Base-by-base conservation (phyloP, 1,140 invertebrate genomes). In the Aphis gossypii region DNA sequence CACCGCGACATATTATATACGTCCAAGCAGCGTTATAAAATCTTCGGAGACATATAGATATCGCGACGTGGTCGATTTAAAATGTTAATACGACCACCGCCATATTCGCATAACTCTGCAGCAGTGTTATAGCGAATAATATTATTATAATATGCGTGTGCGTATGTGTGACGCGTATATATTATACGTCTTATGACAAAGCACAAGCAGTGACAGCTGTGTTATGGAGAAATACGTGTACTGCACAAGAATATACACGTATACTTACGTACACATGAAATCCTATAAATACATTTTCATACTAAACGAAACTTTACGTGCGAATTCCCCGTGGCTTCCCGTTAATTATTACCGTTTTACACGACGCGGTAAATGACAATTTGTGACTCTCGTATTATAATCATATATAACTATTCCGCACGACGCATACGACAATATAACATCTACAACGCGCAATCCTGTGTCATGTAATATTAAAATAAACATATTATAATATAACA, bases 331-430 rank as follows among this genome's bases (percentile, higher is more conserved):
- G 48, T 23, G n/a, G 35, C 48, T 54, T 38, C 11, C 46, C 48
- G 87, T 89, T 54, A 89, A 89, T 89, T 89, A 89, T 89, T 54
- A 54, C 21, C 44, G 23, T 84, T 84, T 84, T 44, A 84, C 83
- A 44, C 83, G 38, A 84, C 38, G 86, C 18, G 86, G 30, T 48
- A 87, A 87, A 87, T 87, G 86, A 48, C 44, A 21, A 87, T 87
- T 87, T 87, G 86, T 46, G 84, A 30, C 84, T 86, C 30, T 86
- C 76, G 7, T 83, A 83, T 38, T 83, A n/a, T 76, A 30, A 60
- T 60, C 25, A n/a, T n/a, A 68, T 11, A 60, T 68, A 76, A 14
- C n/a, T 76, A 35, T 76, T 76, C 1, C n/a, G 30, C 14, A 51
- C n/a, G n/a, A 76, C 14, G 5, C 60, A 76, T 76, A 18, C 30